Percentiles rank a stretch among this genome's conserved stretches.
Evolutionary conservation across 2,888 invertebrate species (phyloP).

Genomic region (Alloscopus bannaensis): DNA sequence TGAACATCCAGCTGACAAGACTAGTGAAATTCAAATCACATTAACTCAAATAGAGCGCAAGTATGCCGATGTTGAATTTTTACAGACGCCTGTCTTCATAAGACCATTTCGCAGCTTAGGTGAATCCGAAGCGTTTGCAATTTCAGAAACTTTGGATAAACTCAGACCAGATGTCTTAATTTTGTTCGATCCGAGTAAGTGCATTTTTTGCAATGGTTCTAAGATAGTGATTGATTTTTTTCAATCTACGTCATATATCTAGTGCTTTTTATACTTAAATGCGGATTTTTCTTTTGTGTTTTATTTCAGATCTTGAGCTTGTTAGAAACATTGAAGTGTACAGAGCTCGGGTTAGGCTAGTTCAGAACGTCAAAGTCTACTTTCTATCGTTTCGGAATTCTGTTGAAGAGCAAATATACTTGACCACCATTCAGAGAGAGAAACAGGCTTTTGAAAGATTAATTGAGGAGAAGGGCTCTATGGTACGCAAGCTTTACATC

Average conservation of each 20-base stretch:
- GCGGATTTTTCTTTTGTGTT: neutral
- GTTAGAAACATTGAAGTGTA: slow-evolving; percentile 71
- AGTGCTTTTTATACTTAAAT: neutral
- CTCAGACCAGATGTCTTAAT: slow-evolving; percentile 70
- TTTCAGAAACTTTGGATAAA: slow-evolving; percentile 66
- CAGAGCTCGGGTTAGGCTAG: slow-evolving; percentile 69
- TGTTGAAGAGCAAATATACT: slow-evolving; percentile 97
- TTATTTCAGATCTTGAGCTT: slow-evolving; percentile 68
- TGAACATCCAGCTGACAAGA: slow-evolving; percentile 35
- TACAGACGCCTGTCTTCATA: slow-evolving; percentile 54
- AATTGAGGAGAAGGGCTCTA: slow-evolving; percentile 88
- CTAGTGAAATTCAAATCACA: slow-evolving; percentile 72
- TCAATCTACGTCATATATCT: neutral
- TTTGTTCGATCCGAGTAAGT: slow-evolving; percentile 72
- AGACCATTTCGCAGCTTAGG: slow-evolving; percentile 25
- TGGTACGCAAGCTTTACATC: slow-evolving; percentile 59
- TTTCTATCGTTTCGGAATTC: slow-evolving; percentile 94
- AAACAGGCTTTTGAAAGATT: slow-evolving; percentile 95
- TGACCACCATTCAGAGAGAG: slow-evolving; percentile 92
- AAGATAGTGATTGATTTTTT: no score
- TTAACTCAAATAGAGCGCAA: slow-evolving; percentile 74
- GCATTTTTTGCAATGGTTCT: neutral
- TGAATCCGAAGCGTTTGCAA: slow-evolving; percentile 66
- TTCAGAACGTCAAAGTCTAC: slow-evolving; percentile 83
- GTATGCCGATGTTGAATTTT: slow-evolving; percentile 71